Evolutionary conservation across 2,113 vertebrate genomes (phyloP).

Genomic region (Perca fluviatilis): DNA sequence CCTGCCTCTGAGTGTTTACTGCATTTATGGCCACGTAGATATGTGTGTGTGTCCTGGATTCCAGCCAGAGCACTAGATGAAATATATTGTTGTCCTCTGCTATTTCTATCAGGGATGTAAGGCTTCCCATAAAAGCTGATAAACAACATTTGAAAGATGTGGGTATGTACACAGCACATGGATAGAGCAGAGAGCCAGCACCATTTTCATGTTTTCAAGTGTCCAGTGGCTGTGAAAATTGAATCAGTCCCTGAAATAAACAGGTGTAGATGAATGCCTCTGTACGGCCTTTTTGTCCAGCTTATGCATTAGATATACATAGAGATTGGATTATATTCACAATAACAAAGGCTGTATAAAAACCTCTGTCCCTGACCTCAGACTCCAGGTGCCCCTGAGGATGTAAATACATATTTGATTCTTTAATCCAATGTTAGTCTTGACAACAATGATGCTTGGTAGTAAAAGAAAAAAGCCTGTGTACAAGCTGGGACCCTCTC

Average conservation of each 20-base stretch:
- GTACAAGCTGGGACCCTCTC: conserved; percentile 77
- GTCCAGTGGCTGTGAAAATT: conserved; percentile 41
- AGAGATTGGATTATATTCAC: not conserved
- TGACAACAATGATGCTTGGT: conserved; percentile 24
- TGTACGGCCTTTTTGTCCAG: conserved; percentile 27
- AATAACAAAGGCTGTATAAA: not conserved
- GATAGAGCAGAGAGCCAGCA: conserved; percentile 9
- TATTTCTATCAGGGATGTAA: conserved; percentile 59
- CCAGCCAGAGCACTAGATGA: conserved; percentile 53
- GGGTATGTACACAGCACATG: conserved; percentile 38
- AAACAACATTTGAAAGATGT: conserved; percentile 50
- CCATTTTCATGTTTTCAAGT: conserved; percentile 24
- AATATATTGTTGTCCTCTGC: conserved; percentile 57
- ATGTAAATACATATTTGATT: conserved; percentile 5
- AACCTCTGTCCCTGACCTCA: not conserved
- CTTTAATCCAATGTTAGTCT: conserved; percentile 8
- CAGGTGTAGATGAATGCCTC: conserved; percentile 45
- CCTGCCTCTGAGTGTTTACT: conserved; percentile 20
- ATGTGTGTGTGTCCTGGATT: conserved; percentile 23
- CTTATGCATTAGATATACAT: not conserved
- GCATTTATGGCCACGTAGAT: conserved; percentile 2
- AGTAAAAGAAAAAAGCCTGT: conserved; percentile 27
- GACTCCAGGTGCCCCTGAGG: not conserved
- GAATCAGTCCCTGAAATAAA: conserved; percentile 56
- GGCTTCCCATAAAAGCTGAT: conserved; percentile 40